Conservation (phyloP, 2,888 invertebrate species). For the Hedya salicella region DNA sequence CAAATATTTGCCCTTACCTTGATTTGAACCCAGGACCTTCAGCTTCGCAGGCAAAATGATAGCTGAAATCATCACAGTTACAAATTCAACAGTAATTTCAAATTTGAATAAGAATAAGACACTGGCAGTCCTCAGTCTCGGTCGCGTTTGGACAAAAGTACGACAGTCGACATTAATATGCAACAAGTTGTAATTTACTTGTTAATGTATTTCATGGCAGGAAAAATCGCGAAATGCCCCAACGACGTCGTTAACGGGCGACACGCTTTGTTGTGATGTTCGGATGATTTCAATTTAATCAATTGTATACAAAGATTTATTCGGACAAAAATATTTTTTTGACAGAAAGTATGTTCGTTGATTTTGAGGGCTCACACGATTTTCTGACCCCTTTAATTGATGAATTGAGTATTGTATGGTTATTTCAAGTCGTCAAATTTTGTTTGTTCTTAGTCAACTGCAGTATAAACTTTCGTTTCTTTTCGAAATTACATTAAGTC, state of each 20-base stretch:
- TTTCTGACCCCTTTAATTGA: neutral
- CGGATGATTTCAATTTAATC: slow-evolving; percentile 50
- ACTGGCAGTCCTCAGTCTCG: too few species aligned
- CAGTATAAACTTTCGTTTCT: neutral
- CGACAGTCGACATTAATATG: slow-evolving; percentile 12
- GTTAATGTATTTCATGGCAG: slow-evolving; percentile 16
- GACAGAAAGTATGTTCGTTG: neutral
- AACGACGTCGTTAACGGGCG: slow-evolving; percentile 53
- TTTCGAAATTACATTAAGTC: too few species aligned
- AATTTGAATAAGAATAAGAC: too few species aligned
- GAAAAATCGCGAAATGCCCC: slow-evolving; percentile 47
- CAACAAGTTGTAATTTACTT: slow-evolving; percentile 16
- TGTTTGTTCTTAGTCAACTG: neutral
- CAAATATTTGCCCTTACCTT: too few species aligned
- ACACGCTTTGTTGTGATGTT: slow-evolving; percentile 49
- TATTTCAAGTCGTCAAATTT: neutral
- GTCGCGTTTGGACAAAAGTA: slow-evolving; percentile 15
- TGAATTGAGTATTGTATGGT: neutral
- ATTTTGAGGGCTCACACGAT: slow-evolving; percentile 3
- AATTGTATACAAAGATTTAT: neutral
- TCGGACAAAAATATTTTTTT: slow-evolving; percentile 4
- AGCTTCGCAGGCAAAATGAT: too few species aligned
- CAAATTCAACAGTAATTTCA: too few species aligned
- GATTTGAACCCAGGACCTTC: too few species aligned
- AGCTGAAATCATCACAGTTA: too few species aligned